A percentile compares a stretch with the other conserved stretches of the same genome.
Evolutionary conservation across 2,113 vertebrate species (phyloP).

Genomic region (Sorex fumeus): DNA sequence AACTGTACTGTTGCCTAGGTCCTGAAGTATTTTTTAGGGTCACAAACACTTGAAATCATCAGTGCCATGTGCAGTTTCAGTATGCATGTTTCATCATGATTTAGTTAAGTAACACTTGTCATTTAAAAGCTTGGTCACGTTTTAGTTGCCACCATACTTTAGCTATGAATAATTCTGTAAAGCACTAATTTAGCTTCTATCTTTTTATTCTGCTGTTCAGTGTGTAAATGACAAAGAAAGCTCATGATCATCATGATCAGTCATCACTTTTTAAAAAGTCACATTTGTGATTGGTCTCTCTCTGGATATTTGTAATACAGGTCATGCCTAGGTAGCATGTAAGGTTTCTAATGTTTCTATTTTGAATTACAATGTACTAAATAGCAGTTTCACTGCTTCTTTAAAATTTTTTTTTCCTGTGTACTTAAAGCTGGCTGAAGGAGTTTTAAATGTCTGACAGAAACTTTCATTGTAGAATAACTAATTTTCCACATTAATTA

Average conservation of each 20-base stretch:
- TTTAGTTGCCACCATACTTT: conserved; percentile 8
- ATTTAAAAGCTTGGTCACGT: not conserved
- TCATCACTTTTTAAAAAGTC: not conserved
- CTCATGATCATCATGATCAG: not conserved
- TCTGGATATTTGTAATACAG: not conserved
- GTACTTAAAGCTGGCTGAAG: not conserved
- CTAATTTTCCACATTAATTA: not conserved
- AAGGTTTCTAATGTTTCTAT: not conserved
- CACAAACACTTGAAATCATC: too few species aligned
- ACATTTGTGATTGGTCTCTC: not conserved
- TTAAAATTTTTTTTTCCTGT: not conserved
- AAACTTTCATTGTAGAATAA: not conserved
- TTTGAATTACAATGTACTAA: not conserved
- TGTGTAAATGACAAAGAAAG: not conserved
- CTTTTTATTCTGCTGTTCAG: not conserved
- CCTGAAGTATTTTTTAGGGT: too few species aligned
- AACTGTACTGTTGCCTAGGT: too few species aligned
- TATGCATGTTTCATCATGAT: not conserved
- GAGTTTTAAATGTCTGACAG: conserved; percentile 39
- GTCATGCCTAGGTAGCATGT: not conserved
- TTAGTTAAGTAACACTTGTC: not conserved
- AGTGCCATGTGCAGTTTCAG: not conserved
- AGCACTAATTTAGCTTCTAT: not conserved
- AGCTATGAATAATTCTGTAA: not conserved
- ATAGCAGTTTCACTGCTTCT: not conserved